A percentile compares a stretch with the other conserved stretches of the same genome.
Conservation (phyloP, 2,888 invertebrate genomes). For the Diarsia brunnea region DNA sequence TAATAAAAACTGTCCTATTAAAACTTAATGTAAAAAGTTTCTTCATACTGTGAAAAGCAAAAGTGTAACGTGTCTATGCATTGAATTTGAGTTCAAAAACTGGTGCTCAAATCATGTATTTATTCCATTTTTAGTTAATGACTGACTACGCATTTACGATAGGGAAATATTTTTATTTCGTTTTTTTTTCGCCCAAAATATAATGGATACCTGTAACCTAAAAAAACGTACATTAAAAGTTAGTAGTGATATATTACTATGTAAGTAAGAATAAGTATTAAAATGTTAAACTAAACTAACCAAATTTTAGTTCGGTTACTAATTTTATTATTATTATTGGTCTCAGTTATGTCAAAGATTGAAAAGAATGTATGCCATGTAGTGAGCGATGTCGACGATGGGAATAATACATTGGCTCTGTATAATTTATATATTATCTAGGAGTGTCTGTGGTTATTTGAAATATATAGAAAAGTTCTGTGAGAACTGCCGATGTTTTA, state of each 20-base stretch:
- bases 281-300: slow-evolving; percentile 84
- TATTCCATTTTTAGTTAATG: slow-evolving; percentile 66
- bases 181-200: slow-evolving; percentile 45
- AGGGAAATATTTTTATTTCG: slow-evolving; percentile 54
- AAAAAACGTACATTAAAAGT: slow-evolving; percentile 64
- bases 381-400: slow-evolving; percentile 53
- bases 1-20: slow-evolving; percentile 51
- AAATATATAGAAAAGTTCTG: slow-evolving; percentile 59
- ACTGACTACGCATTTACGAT: slow-evolving; percentile 78
- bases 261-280: slow-evolving; percentile 78
- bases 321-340: slow-evolving; percentile 82
- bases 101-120: slow-evolving; percentile 71
- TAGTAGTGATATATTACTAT: slow-evolving; percentile 84
- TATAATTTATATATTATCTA: slow-evolving; percentile 55
- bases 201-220: slow-evolving; percentile 20
- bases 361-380: slow-evolving; percentile 76
- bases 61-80: slow-evolving; percentile 20
- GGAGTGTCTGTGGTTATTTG: slow-evolving; percentile 55
- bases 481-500: slow-evolving; percentile 62
- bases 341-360: slow-evolving; percentile 89
- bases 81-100: slow-evolving; percentile 62
- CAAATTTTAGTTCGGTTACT: slow-evolving; percentile 85
- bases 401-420: slow-evolving; percentile 44
- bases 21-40: slow-evolving; percentile 53
- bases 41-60: slow-evolving; percentile 22